Percentiles rank a stretch among this genome's conserved stretches.
These are phyloP conservation scores for Zophobas morio DNA, from an alignment of 1,140 invertebrate species.

Conservation along the genomic window DNA sequence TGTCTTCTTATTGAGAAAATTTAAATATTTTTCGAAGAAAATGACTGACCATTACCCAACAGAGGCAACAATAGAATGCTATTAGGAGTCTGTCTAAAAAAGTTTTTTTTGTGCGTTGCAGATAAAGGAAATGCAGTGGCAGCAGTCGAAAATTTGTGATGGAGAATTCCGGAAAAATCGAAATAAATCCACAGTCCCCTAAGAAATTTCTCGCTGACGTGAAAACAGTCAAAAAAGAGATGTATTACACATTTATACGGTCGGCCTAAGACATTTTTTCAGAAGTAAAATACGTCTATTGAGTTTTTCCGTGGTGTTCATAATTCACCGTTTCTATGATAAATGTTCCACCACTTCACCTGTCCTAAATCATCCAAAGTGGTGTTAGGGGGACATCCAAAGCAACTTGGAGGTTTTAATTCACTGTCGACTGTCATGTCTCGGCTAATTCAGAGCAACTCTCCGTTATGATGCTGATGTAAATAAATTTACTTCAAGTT, in stretches of 20 bases:
- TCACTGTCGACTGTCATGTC: constrained; percentile 51
- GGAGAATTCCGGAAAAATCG: neutral
- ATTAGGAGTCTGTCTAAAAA: too few relatives aligned
- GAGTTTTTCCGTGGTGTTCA: constrained; percentile 54
- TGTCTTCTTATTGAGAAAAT: too few relatives aligned
- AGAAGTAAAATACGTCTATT: constrained; percentile 55
- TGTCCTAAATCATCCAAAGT: constrained; percentile 53
- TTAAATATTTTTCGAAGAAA: too few relatives aligned
- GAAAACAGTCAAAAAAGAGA: constrained; percentile 46
- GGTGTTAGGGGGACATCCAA: constrained; percentile 44
- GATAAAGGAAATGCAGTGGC: neutral
- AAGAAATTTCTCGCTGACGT: constrained; percentile 37
- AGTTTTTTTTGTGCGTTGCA: neutral
- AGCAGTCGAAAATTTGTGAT: neutral
- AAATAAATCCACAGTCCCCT: constrained; percentile 2
- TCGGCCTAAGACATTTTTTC: constrained; percentile 53
- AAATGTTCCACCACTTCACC: constrained; percentile 55
- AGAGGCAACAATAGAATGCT: too few relatives aligned
- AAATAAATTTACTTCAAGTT: constrained; percentile 52
- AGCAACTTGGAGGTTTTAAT: constrained; percentile 53
- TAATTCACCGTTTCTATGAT: constrained; percentile 56
- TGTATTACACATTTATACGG: constrained; percentile 54
- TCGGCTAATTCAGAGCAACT: constrained; percentile 50
- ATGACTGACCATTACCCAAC: too few relatives aligned
- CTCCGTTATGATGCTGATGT: constrained; percentile 48